A percentile compares a stretch with the other conserved stretches of the same genome.
These are phyloP conservation scores for Nebria ingens DNA, from an alignment of 1,140 invertebrate species.

Conservation along the genomic window DNA sequence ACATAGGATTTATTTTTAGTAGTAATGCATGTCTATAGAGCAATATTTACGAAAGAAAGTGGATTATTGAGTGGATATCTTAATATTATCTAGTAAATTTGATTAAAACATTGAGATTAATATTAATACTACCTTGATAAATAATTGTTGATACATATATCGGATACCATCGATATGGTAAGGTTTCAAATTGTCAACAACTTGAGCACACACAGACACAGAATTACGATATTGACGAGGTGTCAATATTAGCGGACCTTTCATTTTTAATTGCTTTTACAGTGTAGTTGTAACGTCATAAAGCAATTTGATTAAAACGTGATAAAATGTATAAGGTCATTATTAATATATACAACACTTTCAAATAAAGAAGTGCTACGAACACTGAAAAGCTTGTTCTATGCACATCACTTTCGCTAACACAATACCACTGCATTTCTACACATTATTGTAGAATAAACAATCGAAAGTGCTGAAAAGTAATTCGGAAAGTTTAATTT, in stretches of 20 bases:
- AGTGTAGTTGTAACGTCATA: not conserved
- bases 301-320: conserved; percentile 2
- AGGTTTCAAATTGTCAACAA: not conserved
- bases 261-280: not conserved
- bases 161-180: not conserved
- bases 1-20: not conserved
- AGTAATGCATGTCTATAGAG: not conserved
- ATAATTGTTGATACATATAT: not conserved
- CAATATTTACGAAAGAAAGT: too few relatives aligned
- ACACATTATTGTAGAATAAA: not conserved
- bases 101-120: not conserved
- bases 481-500: too few relatives aligned
- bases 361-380: conserved; percentile 6
- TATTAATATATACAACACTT: conserved; percentile 7
- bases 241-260: not conserved
- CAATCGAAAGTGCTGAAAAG: too few relatives aligned
- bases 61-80: too few relatives aligned
- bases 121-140: not conserved
- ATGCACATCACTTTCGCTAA: conserved; percentile 1
- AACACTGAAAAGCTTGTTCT: conserved; percentile 7
- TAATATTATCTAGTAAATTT: not conserved
- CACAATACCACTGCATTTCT: conserved; percentile 4
- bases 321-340: conserved; percentile 11
- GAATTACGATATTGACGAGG: not conserved
- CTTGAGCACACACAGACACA: not conserved